Evolutionary conservation across 2,113 vertebrate species (phyloP).

Genomic region (Paracanthobrama guichenoti): DNA sequence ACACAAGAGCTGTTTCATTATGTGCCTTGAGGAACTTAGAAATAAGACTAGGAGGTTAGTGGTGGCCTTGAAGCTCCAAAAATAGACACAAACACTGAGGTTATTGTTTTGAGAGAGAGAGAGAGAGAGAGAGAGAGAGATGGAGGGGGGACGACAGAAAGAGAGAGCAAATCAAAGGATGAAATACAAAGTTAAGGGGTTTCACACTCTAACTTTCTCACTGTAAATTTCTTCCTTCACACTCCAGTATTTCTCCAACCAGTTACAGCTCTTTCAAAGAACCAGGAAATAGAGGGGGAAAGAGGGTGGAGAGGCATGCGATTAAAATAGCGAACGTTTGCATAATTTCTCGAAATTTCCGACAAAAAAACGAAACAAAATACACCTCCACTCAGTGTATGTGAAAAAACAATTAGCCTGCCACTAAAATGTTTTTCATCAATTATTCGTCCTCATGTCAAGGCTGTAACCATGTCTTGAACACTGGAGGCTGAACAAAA

Average conservation of each 20-base stretch:
- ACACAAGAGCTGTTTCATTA: background rate
- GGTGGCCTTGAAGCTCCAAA: constrained; percentile 52
- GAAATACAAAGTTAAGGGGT: constrained; percentile 61
- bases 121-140: background rate
- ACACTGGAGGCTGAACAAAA: too few species aligned
- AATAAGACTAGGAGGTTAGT: constrained; percentile 27
- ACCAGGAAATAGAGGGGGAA: background rate
- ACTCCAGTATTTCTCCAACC: constrained; percentile 56
- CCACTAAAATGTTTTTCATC: background rate
- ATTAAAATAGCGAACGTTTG: background rate
- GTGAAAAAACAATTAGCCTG: background rate
- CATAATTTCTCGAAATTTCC: background rate
- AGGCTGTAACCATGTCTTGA: too few species aligned
- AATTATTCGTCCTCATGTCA: background rate
- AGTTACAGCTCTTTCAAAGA: constrained; percentile 26
- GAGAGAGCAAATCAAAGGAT: constrained; percentile 40
- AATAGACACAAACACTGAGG: constrained; percentile 51
- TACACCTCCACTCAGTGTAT: background rate
- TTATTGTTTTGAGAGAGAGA: constrained; percentile 46
- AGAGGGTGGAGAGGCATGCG: background rate
- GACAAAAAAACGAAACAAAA: background rate
- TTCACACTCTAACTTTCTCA: constrained; percentile 50
- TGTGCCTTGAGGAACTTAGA: background rate
- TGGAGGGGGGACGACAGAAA: background rate
- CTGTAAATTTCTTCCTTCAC: constrained; percentile 51